Base-by-base conservation (phyloP, 2,888 invertebrate genomes). In the Meloe dianella region DNA sequence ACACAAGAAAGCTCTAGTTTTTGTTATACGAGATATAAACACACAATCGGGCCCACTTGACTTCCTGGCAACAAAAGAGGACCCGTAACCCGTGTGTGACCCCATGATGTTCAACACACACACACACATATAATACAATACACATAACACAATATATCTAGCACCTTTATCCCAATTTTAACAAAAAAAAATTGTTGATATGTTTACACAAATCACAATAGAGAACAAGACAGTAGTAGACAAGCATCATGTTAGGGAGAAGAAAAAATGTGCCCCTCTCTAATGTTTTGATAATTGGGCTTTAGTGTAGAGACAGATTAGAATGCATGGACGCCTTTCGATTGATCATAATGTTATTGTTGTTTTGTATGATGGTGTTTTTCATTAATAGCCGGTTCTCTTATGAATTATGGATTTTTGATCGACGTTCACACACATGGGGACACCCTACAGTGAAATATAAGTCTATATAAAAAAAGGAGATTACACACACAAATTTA, bases 81-180 rank as follows among this genome's bases (percentile, higher is more conserved):
- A 24, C 54, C 54, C 54, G 54, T 54, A 54, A 54, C 54, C 54
- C 54, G 54, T 54, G 54, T 54, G 54, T 54, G 54, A 54, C 54
- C 54, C 54, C 54, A 54, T 54, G 24, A 54, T 54, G 24, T 24
- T 4, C 54, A 4, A 7, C 24, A 35, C 35, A 35, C 14, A 35
- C 20, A 47, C 47, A 47, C 35, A 35, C 14, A 47, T 9, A 47
- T 2, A 54, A 54, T 9, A 54, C 54, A 54, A 54, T 54, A 54
- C n/a, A 20, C 17, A 51, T 12, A 22, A 2, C 24, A 54, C 54
- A 54, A 54, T 54, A 47, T 20, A 54, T n/a, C n/a, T n/a, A n/a
- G n/a, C n/a, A n/a, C 54, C 54, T 54, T 54, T 54, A 54, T 54
- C 54, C 54, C 12, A 24, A 24, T 54, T 54, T 54, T 24, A 10